Evolutionary conservation across 2,888 invertebrate species (phyloP).

Genomic region (Lasioglossum leucozonium): DNA sequence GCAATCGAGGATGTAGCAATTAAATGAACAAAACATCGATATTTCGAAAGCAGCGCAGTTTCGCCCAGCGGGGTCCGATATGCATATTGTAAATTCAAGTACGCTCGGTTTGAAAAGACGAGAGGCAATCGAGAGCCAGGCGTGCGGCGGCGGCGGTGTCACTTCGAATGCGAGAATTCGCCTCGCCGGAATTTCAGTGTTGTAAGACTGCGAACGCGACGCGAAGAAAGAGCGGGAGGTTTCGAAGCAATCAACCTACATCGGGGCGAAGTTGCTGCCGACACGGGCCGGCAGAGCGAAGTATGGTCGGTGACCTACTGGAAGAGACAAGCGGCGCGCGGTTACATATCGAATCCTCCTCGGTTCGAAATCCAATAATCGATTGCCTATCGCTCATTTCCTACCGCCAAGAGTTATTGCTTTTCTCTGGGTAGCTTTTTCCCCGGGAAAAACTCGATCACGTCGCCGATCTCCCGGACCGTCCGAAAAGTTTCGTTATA

Average conservation of each 20-base stretch:
- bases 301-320: conserved; percentile 24
- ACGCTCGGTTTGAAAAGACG: background rate
- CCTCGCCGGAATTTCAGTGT: background rate
- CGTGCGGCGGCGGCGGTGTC: background rate
- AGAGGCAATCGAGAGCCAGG: background rate
- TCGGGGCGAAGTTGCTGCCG: conserved; percentile 36
- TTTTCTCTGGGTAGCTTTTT: conserved; percentile 53
- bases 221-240: conserved; percentile 28
- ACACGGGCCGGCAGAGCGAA: background rate
- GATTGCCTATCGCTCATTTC: conserved; percentile 65
- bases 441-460: conserved; percentile 20
- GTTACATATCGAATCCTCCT: conserved; percentile 62
- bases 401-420: conserved; percentile 61
- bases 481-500: conserved; percentile 11
- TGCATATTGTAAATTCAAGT: background rate
- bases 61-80: background rate
- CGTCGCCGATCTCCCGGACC: conserved; percentile 9
- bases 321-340: conserved; percentile 37
- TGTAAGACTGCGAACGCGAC: background rate
- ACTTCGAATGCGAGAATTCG: conserved; percentile 2
- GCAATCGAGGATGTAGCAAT: background rate
- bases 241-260: conserved; percentile 57
- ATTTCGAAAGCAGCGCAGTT: background rate
- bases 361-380: conserved; percentile 64
- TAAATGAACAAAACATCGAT: background rate